These are phyloP conservation scores for Entelurus aequoreus DNA, from an alignment of 2,113 vertebrate genomes.

Conservation along the genomic window DNA sequence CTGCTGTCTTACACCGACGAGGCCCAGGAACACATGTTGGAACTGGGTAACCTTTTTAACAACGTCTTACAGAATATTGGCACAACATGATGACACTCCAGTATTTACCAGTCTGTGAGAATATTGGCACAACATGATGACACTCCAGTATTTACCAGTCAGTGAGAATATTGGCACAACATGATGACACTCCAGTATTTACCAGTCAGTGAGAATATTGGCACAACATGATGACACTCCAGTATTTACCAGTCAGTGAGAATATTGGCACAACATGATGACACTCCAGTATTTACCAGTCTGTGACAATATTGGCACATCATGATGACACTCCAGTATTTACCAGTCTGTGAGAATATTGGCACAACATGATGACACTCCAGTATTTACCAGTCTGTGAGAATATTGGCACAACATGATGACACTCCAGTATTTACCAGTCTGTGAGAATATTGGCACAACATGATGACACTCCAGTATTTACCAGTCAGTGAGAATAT, in stretches of 20 bases:
- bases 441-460: too few relatives aligned
- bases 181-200: neutral
- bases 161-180: neutral
- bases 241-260: neutral
- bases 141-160: too few relatives aligned
- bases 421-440: neutral
- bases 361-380: neutral
- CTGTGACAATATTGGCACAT: too few relatives aligned
- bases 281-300: too few relatives aligned
- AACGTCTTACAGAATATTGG: neutral
- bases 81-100: too few relatives aligned
- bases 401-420: neutral
- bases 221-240: neutral
- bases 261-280: too few relatives aligned
- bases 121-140: too few relatives aligned
- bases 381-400: neutral
- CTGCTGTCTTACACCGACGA: slow-evolving; percentile 84
- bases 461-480: too few relatives aligned
- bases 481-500: too few relatives aligned
- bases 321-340: too few relatives aligned
- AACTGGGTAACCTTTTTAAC: slow-evolving; percentile 75
- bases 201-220: neutral
- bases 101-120: too few relatives aligned
- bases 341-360: neutral
- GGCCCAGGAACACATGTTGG: slow-evolving; percentile 84